These are phyloP conservation scores for Thymelicus sylvestris DNA, from an alignment of 2,888 invertebrate genomes.

Conservation along the genomic window DNA sequence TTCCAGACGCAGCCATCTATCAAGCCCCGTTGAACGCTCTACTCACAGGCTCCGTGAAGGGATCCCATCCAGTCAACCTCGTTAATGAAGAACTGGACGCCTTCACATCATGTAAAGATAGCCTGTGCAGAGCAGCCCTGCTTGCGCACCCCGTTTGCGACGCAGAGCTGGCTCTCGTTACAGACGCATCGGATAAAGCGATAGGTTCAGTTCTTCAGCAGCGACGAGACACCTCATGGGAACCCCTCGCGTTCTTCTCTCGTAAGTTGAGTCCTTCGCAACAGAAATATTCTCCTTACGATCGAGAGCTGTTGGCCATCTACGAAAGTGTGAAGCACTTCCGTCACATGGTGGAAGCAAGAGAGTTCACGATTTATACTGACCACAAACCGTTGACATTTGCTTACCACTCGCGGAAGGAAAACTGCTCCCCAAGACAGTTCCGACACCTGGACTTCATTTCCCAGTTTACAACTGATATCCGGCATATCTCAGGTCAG, in stretches of 20 bases:
- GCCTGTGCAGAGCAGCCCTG: background rate
- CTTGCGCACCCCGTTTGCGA: background rate
- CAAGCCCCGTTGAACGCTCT: background rate
- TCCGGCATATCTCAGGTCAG: background rate
- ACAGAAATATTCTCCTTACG: constrained; percentile 12
- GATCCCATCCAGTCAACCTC: background rate
- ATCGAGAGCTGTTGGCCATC: background rate
- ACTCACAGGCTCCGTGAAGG: background rate
- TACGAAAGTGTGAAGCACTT: background rate
- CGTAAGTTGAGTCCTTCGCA: background rate
- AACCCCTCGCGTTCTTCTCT: background rate
- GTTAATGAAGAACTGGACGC: background rate
- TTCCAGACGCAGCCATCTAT: background rate
- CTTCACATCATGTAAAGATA: background rate
- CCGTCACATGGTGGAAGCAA: background rate
- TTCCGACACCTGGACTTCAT: background rate
- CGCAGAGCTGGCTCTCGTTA: background rate
- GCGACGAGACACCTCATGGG: background rate
- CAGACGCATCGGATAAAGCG: background rate
- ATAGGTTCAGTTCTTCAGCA: background rate
- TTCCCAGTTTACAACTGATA: background rate
- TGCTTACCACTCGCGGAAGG: background rate
- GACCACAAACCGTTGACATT: background rate
- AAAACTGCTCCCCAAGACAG: background rate
- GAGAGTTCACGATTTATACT: background rate